Conservation (phyloP, 2,113 vertebrate genomes). For the Noctilio leporinus region DNA sequence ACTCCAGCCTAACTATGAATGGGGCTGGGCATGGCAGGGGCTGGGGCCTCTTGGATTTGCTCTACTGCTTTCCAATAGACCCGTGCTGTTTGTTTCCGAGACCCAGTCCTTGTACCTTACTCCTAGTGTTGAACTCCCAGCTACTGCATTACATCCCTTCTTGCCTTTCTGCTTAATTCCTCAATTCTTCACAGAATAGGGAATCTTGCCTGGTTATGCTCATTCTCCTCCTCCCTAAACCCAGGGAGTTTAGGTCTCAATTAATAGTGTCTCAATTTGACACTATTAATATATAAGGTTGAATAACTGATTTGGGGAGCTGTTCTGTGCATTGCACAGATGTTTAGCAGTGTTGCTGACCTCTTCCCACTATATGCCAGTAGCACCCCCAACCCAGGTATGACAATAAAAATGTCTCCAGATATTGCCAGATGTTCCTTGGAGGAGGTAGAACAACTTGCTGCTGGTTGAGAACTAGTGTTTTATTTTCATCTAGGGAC, state of each 20-base stretch:
- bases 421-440: background rate
- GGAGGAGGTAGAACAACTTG: background rate
- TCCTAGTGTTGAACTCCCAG: background rate
- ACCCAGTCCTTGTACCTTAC: background rate
- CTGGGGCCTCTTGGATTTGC: background rate
- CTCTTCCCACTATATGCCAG: background rate
- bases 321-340: background rate
- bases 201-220: background rate
- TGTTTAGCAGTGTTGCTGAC: background rate
- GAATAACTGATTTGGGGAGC: background rate
- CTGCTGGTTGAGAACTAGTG: background rate
- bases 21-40: background rate
- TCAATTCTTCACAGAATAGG: background rate
- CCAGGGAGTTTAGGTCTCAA: no score
- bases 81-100: background rate
- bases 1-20: background rate
- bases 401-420: background rate
- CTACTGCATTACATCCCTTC: background rate
- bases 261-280: background rate
- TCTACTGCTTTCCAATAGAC: background rate
- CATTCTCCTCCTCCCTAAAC: background rate
- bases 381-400: fast-evolving
- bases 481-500: background rate
- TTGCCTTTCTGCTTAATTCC: background rate
- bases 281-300: background rate